Evolutionary conservation across 1,140 invertebrate genomes (phyloP).

Genomic region (Temnothorax nylanderi): DNA sequence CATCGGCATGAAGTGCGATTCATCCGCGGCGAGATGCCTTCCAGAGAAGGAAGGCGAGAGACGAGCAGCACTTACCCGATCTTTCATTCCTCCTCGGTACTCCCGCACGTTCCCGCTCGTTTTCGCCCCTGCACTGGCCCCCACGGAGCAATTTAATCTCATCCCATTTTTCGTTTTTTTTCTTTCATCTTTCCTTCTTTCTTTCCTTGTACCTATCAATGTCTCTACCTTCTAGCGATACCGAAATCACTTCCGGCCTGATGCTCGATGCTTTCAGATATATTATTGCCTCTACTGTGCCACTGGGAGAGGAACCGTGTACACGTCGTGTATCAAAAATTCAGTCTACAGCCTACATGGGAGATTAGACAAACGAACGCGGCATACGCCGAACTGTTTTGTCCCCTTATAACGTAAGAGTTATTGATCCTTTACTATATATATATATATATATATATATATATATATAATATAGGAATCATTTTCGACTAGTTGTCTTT

Average conservation of each 20-base stretch:
- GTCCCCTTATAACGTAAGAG: neutral
- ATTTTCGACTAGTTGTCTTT: neutral
- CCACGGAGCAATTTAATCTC: conserved; percentile 79
- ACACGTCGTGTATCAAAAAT: conserved; percentile 54
- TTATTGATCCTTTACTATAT: neutral
- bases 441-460: no score
- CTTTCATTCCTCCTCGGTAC: conserved; percentile 69
- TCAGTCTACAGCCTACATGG: conserved; percentile 1
- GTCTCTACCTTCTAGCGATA: conserved; percentile 59
- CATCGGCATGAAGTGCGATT: conserved; percentile 70
- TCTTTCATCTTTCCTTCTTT: neutral
- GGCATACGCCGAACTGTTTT: conserved; percentile 3
- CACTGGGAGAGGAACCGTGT: conserved; percentile 2
- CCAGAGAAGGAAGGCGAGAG: conserved; percentile 53
- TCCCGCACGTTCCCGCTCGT: conserved; percentile 53
- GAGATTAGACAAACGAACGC: neutral
- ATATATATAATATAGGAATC: no score
- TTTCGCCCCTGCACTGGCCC: conserved; percentile 49
- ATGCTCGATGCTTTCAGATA: conserved; percentile 42
- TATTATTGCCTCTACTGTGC: conserved; percentile 49
- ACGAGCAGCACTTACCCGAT: conserved; percentile 62
- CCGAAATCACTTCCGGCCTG: conserved; percentile 60
- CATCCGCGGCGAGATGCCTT: conserved; percentile 60
- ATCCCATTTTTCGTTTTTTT: conserved; percentile 62
- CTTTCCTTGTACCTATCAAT: conserved; percentile 60